A percentile compares a stretch with the other conserved stretches of the same genome.
Conservation (phyloP, 2,113 vertebrate species). For the Prunella fulvescens region DNA sequence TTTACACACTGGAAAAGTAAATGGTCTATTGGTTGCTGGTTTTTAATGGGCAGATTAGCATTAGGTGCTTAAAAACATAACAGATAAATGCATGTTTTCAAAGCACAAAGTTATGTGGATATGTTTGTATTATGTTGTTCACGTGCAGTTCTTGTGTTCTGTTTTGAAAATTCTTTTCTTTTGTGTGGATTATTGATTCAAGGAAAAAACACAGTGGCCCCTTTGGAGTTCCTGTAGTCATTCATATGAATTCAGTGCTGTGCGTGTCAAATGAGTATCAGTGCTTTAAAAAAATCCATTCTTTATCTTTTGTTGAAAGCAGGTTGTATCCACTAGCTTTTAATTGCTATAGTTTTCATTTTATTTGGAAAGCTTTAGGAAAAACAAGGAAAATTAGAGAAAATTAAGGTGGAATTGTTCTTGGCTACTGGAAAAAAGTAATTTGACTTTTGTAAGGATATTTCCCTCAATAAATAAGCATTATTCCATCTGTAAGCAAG, state of each 20-base stretch:
- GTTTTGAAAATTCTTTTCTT: constrained; percentile 1
- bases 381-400: background rate
- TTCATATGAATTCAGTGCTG: background rate
- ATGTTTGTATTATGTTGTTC: background rate
- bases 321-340: background rate
- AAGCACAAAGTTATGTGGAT: background rate
- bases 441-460: background rate
- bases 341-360: background rate
- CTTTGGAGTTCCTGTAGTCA: background rate
- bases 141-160: background rate
- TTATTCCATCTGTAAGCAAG: background rate
- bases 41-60: background rate
- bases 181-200: background rate
- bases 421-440: background rate
- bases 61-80: background rate
- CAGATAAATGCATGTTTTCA: background rate
- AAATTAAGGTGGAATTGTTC: background rate
- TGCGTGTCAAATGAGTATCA: background rate
- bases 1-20: background rate
- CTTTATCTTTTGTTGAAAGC: background rate
- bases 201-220: background rate
- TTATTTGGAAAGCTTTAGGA: background rate
- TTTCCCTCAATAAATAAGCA: background rate
- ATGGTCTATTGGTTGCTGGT: background rate
- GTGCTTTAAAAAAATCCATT: background rate